These are phyloP conservation scores for Medauroidea extradentata DNA, from an alignment of 1,140 invertebrate species.

Conservation along the genomic window DNA sequence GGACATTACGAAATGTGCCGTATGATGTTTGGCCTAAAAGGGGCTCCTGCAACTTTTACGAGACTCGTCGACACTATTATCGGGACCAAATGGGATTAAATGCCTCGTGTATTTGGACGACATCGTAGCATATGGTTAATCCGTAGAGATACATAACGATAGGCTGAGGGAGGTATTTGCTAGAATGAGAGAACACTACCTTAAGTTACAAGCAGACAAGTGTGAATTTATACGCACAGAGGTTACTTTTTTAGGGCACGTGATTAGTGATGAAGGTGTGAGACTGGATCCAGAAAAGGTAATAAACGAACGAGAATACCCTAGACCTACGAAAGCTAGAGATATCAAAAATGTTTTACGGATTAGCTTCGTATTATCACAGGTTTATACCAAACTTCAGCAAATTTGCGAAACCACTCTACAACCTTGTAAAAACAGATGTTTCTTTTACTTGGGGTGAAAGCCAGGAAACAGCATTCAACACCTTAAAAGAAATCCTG, in stretches of 20 bases:
- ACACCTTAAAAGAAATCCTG: constrained; percentile 16
- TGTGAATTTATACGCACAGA: constrained; percentile 31
- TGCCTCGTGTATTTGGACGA: constrained; percentile 50
- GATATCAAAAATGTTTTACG: too few species aligned
- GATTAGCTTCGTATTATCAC: too few species aligned
- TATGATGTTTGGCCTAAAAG: constrained; percentile 35
- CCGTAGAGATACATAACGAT: constrained; percentile 41
- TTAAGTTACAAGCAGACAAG: constrained; percentile 44
- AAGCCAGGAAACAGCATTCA: constrained; percentile 31
- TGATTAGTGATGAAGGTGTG: constrained; percentile 21
- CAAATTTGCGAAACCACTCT: constrained; percentile 39
- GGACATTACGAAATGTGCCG: constrained; percentile 32
- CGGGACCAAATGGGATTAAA: constrained; percentile 25
- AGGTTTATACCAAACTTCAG: too few species aligned
- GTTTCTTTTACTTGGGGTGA: constrained; percentile 27
- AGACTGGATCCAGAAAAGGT: constrained; percentile 20
- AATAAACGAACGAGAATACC: constrained; percentile 17
- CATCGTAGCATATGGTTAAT: constrained; percentile 29
- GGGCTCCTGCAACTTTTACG: too few species aligned
- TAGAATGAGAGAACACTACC: constrained; percentile 27
- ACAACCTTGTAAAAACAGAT: constrained; percentile 36
- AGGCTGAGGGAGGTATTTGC: constrained; percentile 34
- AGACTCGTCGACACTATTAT: too few species aligned
- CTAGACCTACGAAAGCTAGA: too few species aligned
- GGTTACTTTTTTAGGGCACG: constrained; percentile 30